Base-by-base conservation (phyloP, 2,797 vertebrate genomes). In the Argya squamiceps region DNA sequence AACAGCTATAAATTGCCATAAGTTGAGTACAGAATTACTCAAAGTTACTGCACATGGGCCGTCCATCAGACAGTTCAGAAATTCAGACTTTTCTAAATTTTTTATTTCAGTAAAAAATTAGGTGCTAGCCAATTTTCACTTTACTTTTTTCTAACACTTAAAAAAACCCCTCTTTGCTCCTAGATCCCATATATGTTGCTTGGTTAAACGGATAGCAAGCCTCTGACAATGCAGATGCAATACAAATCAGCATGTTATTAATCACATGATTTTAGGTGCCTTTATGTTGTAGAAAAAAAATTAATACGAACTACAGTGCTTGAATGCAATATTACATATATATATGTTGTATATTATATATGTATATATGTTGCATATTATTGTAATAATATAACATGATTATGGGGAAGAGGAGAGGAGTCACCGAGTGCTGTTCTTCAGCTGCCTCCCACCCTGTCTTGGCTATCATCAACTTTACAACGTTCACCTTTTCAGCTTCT, bases 361-460 rank as follows among this genome's bases (percentile, higher is more conserved):
- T 46, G 12, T 46, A 46, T 13, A 12, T 19, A 44, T 12, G 21
- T 12, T 46, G 23, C 17, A 23, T 46, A 23, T 23, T 23, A 69
- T 52, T 10, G 41, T 11, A 82, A 37, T 41, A 80, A 59, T 23
- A 39, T 22, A 71, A 63, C 12, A 37, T 2, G 16, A 69, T 24
- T 36, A 43, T 0, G 0, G 46, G 6, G 20, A 27, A 34, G 47
- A 50, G 11, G 14, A 46, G 7, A 8, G 14, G 15, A 15, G 9
- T 24, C 2, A 1, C n/a, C 12, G 43, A 46, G 12, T 26, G 37
- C 3, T 43, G 11, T 5, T 50, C 46, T 76, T 58, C 44, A 55
- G 53, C 30, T 6, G 1, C 47, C 34, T 78, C 46, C 46, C 41
- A 60, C 12, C 20, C 53, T 59, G 55, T 14, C 41, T 64, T 29